Percentiles rank a stretch among this genome's conserved stretches.
Evolutionary conservation across 2,113 vertebrate genomes (phyloP).

Genomic region (Albula glossodonta): DNA sequence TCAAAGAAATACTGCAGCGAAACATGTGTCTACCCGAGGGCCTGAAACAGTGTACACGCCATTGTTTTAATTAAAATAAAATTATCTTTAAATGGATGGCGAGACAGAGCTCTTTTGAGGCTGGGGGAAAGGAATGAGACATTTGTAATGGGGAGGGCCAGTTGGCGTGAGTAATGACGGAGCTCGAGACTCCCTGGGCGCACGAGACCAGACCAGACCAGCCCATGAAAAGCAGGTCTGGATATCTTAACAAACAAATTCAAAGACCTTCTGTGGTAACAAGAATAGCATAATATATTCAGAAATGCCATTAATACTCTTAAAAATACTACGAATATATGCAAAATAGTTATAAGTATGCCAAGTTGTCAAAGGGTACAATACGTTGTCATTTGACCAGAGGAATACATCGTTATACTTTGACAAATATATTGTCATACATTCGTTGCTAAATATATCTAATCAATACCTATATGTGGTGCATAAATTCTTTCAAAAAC

Average conservation of each 20-base stretch:
- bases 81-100: constrained; percentile 40
- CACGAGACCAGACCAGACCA: not conserved
- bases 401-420: no score
- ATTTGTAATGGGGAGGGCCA: not conserved
- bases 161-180: not conserved
- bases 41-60: constrained; percentile 26
- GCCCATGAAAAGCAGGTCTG: not conserved
- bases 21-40: constrained; percentile 42
- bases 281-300: no score
- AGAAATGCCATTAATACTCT: no score
- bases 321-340: no score
- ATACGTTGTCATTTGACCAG: no score
- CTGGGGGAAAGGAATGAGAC: constrained; percentile 22
- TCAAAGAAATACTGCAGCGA: constrained; percentile 15
- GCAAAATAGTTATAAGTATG: no score
- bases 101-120: constrained; percentile 34
- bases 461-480: no score
- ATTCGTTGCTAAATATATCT: no score
- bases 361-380: no score
- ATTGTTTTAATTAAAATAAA: constrained; percentile 50
- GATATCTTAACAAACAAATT: not conserved
- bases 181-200: not conserved
- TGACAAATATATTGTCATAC: no score
- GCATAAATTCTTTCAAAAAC: no score
- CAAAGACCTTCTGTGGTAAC: no score